Conservation (phyloP, 2,888 invertebrate species). For the Tortricodes alternella region DNA sequence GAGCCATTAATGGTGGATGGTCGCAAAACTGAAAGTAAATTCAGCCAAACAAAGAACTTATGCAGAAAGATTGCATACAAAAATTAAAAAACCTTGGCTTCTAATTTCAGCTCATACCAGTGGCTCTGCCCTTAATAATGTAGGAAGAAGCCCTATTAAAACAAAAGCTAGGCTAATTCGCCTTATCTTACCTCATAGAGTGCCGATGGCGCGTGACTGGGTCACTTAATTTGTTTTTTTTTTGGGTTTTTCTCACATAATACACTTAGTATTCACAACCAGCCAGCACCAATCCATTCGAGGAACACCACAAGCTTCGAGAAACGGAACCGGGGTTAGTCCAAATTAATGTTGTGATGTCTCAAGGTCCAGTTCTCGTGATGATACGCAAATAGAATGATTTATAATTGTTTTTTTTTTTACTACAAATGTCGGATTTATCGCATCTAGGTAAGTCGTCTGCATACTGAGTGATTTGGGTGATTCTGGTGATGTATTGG, state of each 20-base stretch:
- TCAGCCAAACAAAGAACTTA: too few relatives aligned
- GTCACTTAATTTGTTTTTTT: constrained; percentile 48
- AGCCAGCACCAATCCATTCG: constrained; percentile 55
- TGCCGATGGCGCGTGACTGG: constrained; percentile 44
- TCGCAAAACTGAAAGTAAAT: too few relatives aligned
- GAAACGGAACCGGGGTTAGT: constrained; percentile 57
- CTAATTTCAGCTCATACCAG: too few relatives aligned
- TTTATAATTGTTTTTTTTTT: constrained; percentile 41
- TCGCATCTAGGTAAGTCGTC: constrained; percentile 27
- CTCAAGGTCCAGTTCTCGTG: constrained; percentile 62
- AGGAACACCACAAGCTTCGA: constrained; percentile 61
- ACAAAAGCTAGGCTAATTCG: constrained; percentile 50
- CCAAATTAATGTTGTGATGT: constrained; percentile 61
- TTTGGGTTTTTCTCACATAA: constrained; percentile 60
- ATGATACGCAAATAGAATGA: constrained; percentile 48
- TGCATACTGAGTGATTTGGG: constrained; percentile 5
- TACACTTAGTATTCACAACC: constrained; percentile 59
- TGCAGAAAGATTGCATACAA: too few relatives aligned
- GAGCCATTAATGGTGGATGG: too few relatives aligned
- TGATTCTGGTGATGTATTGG: background rate
- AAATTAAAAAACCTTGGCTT: too few relatives aligned
- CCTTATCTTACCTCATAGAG: constrained; percentile 39
- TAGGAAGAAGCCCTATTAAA: constrained; percentile 7
- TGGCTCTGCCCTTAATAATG: too few relatives aligned
- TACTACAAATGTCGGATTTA: constrained; percentile 34